phyloP scores from a whole-genome alignment of 2,113 vertebrate genomes.

The Tragelaphus strepsiceros region DNA sequence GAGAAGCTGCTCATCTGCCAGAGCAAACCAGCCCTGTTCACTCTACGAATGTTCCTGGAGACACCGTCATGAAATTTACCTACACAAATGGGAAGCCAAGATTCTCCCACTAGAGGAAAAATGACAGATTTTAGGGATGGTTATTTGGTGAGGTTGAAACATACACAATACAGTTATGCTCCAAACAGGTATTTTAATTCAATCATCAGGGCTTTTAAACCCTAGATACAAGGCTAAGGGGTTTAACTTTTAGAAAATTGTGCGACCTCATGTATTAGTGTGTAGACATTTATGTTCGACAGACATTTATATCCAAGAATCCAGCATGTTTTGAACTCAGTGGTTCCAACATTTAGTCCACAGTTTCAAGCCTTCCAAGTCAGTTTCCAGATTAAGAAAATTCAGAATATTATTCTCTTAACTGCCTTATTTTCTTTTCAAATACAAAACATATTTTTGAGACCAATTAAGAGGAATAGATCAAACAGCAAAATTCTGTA shows the following conservation, averaged over 20 bases:
- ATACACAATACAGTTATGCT: neutral
- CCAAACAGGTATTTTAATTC: neutral
- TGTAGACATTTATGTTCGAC: neutral
- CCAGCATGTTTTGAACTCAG: neutral
- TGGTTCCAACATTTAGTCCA: neutral
- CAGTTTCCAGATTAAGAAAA: neutral
- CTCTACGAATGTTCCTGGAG: conserved; percentile 58
- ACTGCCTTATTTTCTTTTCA: neutral
- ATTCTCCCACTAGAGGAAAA: neutral
- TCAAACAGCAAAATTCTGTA: neutral
- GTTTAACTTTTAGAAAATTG: neutral
- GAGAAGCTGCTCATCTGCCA: conserved; percentile 46
- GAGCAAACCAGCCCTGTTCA: neutral
- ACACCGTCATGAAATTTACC: conserved; percentile 46
- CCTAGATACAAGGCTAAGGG: neutral
- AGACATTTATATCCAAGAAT: neutral
- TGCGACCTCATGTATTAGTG: neutral
- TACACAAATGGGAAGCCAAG: conserved; percentile 38
- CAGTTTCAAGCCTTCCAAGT: neutral
- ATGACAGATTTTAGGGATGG: conserved; percentile 36
- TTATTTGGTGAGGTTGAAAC: neutral
- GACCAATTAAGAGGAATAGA: neutral
- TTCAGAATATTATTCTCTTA: neutral
- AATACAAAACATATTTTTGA: neutral
- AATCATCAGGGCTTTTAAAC: neutral